Evolutionary conservation across 2,888 invertebrate species (phyloP).

Genomic region (Mythimna albipuncta): DNA sequence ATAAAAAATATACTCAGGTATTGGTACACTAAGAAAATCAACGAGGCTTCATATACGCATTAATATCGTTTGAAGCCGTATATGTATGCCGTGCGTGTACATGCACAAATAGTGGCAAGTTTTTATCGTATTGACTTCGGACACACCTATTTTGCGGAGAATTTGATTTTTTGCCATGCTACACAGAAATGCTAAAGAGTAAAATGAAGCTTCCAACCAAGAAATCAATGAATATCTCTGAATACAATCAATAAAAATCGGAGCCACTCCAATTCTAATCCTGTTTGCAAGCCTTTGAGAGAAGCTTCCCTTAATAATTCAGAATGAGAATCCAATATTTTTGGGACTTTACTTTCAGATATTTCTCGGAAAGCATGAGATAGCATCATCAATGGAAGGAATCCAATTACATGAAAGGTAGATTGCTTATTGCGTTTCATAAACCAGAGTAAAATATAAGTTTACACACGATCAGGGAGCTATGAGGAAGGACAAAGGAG

Average conservation of each 20-base stretch:
- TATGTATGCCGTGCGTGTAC: slow-evolving; percentile 26
- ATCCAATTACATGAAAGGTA: slow-evolving; percentile 17
- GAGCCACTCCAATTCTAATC: slow-evolving; percentile 31
- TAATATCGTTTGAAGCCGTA: slow-evolving; percentile 51
- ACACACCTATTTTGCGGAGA: slow-evolving; percentile 8
- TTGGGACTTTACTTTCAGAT: slow-evolving; percentile 2
- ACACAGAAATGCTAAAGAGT: slow-evolving; percentile 5
- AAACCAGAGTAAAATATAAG: slow-evolving; percentile 45
- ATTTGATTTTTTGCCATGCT: slow-evolving; percentile 15
- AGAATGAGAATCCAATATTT: slow-evolving; percentile 30
- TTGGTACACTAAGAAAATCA: slow-evolving; percentile 35
- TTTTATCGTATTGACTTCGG: slow-evolving; percentile 42
- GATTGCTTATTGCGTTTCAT: slow-evolving; percentile 9
- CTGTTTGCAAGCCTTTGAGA: slow-evolving; percentile 42
- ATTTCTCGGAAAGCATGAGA: slow-evolving; percentile 1
- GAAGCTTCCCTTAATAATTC: slow-evolving; percentile 29
- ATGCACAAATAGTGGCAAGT: slow-evolving; percentile 34
- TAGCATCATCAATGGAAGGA: slow-evolving; percentile 9
- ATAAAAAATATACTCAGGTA: slow-evolving; percentile 27
- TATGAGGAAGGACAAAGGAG: slow-evolving; percentile 83
- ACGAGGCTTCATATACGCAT: slow-evolving; percentile 25
- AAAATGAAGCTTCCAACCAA: neutral
- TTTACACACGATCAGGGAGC: slow-evolving; percentile 59
- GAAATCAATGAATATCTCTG: slow-evolving; percentile 31
- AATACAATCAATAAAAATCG: slow-evolving; percentile 38